Evolutionary conservation across 1,140 invertebrate species (phyloP), one percentile per base, ranked within the genome.

Genomic region (Adoxophyes honmai): DNA sequence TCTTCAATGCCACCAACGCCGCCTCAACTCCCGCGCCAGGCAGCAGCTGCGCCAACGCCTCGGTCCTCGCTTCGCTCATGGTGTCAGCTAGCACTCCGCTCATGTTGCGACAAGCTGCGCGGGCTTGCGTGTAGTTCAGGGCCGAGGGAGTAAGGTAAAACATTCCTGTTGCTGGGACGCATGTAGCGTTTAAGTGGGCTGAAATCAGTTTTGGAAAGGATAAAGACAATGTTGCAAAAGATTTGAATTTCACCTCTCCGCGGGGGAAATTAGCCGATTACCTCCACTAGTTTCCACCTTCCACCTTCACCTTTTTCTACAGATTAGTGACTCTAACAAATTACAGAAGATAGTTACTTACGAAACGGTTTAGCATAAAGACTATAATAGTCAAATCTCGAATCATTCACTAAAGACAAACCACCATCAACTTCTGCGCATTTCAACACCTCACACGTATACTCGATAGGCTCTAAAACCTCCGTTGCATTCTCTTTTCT

Each of bases 351-450:
- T 21, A 44, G 14, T 35, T 63, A 90, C 90, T 89, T 78, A 91
- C 91, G 80, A 52, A 89, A 71, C 14, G 86, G 84, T 62, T 88
- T 88, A 28, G 81, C 88, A 73, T 88, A 91, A 3, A 91, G 77
- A 60, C 91, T 93, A 59, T 93, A 91, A 68, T 93, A 93, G 78
- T 91, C 90, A 59, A 89, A 92, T 65, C 82, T 88, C 2, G 86
- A 75, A 66, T 92, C 90, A 51, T 89, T 85, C 4, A 77, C 69
- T 5, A 93, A 59, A 0, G 86, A 88, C 1, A 84, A 68, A 18
- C 88, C 89, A 34, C 90, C 90, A 39, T 89, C 76, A 6, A 80
- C 78, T 75, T 93, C 92, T 1, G 93, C 91, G 70, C 93, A 93
- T n/a, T 90, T 87, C 1, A 93, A 69, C 1, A 92, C 75, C 60